Base-by-base conservation (phyloP, 2,888 invertebrate genomes). In the Drosophila mimetica region DNA sequence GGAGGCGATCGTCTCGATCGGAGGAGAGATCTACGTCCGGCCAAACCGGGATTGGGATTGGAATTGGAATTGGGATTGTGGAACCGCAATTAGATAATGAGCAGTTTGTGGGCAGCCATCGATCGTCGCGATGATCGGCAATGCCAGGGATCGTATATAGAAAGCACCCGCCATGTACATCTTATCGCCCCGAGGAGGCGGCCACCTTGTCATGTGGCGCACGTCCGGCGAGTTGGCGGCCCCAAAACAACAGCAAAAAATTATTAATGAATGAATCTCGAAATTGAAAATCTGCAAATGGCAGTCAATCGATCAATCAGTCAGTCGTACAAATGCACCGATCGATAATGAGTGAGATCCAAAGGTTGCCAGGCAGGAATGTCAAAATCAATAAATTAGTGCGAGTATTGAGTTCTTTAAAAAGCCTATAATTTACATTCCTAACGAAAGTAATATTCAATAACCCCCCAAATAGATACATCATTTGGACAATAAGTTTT, bases 71-170 rank as follows among this genome's bases (percentile, higher is more conserved):
- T 28, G 28, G 30, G 46, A 18, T 18, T 30, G 42, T 7, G 28
- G 30, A 16, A 9, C 65, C 77, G 77, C 73, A 86, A 79, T 87
- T 83, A 82, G 83, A 85, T 85, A 86, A 85, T 82, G 72, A 87
- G 69, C 72, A 70, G 54, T 64, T 71, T 75, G 70, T 48, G 57
- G 71, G 50, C 67, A 66, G 55, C 20, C 51, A 44, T 32, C 57
- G 20, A 55, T 46, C 28, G 46, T 16, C 25, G 39, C 22, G 18
- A 46, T 52, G 22, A 22, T 4, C 60, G 20, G 14, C 58, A 30
- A 25, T 58, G 39, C 14, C 60, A 34, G 41, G 61, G 14, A 37
- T 61, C 60, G 37, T 30, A 61, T 61, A 61, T 61, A 61, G 60
- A 61, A 61, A 61, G 60, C 61, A 61, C 63, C 61, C 60, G 61